These are phyloP conservation scores for Ceraclea dissimilis DNA, from an alignment of 2,888 invertebrate species.

Conservation along the genomic window DNA sequence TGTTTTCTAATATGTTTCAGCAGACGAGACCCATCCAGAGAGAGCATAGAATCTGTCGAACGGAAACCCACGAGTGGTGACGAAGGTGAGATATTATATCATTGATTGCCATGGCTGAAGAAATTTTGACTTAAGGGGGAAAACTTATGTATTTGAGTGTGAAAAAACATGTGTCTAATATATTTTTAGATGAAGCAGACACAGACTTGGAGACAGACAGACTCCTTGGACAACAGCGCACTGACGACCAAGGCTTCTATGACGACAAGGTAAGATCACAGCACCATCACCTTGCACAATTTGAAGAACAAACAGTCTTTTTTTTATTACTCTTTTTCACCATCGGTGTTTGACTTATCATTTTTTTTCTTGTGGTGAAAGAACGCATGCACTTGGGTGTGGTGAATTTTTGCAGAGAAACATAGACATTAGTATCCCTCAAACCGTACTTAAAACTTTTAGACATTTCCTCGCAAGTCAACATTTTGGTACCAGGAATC, in stretches of 20 bases:
- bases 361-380: no score
- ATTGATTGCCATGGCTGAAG: neutral
- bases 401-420: no score
- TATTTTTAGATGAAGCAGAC: constrained; percentile 72
- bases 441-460: no score
- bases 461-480: no score
- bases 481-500: no score
- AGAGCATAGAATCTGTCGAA: constrained; percentile 52
- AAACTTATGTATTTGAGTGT: neutral
- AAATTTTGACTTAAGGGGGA: neutral
- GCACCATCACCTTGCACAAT: neutral
- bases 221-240: constrained; percentile 85
- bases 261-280: constrained; percentile 64
- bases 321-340: no score
- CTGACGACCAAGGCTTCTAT: constrained; percentile 89
- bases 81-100: constrained; percentile 42
- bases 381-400: no score
- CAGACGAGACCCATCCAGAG: constrained; percentile 53
- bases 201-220: constrained; percentile 98
- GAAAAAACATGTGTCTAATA: no score
- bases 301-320: neutral
- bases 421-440: no score
- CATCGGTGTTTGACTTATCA: no score
- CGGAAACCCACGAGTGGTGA: constrained; percentile 62
- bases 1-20: constrained; percentile 36